Evolutionary conservation across 2,113 vertebrate genomes (phyloP), one percentile per base, ranked within the genome.

Genomic region (Melierax canorus): DNA sequence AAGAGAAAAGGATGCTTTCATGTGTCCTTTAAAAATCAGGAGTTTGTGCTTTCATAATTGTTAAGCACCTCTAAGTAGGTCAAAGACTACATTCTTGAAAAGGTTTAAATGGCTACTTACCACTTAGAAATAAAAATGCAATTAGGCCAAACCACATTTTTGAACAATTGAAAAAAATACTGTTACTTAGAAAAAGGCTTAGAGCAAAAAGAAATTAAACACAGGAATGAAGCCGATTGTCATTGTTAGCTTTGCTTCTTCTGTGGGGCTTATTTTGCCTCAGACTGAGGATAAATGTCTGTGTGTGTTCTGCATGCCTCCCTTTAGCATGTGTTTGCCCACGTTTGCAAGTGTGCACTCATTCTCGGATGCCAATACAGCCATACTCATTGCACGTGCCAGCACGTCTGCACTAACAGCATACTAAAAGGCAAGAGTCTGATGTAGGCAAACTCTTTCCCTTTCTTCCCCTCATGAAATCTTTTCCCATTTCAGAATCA

Each of bases 21-120:
- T 30, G 8, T 50, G 17, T 75, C 38, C 21, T 63, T 91, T 81
- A 87, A 86, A 92, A 97, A 84, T 67, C 36, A 92, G 34, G 24
- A 4, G 6, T 36, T 50, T 75, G 48, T 50, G 12, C 68, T 68
- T 93, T 95, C 27, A 53, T 93, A 90, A 95, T 75, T 91, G 45
- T 73, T 88, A 97, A 89, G 18, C 29, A 58, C 51, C 45, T 88
- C 48, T 77, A 91, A 88, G 29, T 36, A 76, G 56, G 48, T 76
- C 59, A 91, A 93, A 91, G 64, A 79, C 19, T 45, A 67, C 50
- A n/a, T 23, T 62, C 48, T 89, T 89, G 48, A 91, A 74, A 92
- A 87, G 51, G 21, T 94, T 95, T 90, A 90, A 97, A 86, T 88
- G 41, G 14, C 56, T 77, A 86, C 32, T 95, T 88, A 84, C 19